Base-by-base conservation (phyloP, 2,888 invertebrate species). In the Cantharis rufa region DNA sequence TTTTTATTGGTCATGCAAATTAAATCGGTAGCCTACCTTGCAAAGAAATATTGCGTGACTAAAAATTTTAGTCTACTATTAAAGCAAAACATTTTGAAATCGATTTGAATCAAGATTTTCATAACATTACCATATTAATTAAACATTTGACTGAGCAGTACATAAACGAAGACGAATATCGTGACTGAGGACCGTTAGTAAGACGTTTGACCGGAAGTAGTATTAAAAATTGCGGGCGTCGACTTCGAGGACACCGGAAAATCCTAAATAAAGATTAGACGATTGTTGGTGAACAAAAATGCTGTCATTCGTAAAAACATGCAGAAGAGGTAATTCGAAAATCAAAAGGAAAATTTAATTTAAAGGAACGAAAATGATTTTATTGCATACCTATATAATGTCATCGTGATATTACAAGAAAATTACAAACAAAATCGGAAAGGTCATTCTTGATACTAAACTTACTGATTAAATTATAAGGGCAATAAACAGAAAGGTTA, bases 381-480 rank as follows among this genome's bases (percentile, higher is more conserved):
- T 66, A 66, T 21, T 66, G 21, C 16, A 21, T 21, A 69, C 73
- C 62, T 74, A 78, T 75, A 79, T 82, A 82, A 86, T 86, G 86
- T 85, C 86, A 85, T 85, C 84, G 85, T 85, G 86, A 84, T 86
- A 86, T 86, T 86, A 86, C 84, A 82, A 85, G 83, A 83, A 82
- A 84, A 84, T 85, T 82, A 82, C 83, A 84, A 84, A 66, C 84
- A 84, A 83, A 84, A 83, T 82, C 80, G 84, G 79, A 86, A 86
- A 86, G 86, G 86, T 86, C 86, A 84, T 78, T 83, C 85, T 85
- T 84, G 82, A 82, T 81, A 82, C 83, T 84, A 82, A 83, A 85
- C 82, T 82, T 83, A 80, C 85, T 86, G 86, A 86, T 86, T 86
- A 86, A 86, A 86, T 86, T 86, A 86, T 86, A 86, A 86, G 86